phyloP scores from a whole-genome alignment of 2,888 invertebrate species.

The Carterocephalus palaemon region DNA sequence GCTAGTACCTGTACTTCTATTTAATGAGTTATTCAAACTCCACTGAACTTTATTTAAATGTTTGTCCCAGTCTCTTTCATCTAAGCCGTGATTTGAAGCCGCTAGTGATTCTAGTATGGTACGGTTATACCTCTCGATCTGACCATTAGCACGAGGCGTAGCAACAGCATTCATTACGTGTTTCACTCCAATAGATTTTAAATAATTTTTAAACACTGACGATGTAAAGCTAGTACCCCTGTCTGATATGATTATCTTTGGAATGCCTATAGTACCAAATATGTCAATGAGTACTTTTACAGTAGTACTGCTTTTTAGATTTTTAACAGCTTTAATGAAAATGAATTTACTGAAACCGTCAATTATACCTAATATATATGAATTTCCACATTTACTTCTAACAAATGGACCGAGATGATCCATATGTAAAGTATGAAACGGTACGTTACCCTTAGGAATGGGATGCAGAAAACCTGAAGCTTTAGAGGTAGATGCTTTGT shows the following conservation, averaged over 20 bases:
- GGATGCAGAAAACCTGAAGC: constrained; percentile 30
- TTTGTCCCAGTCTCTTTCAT: no score
- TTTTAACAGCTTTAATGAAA: constrained; percentile 26
- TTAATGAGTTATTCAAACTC: no score
- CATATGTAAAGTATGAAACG: constrained; percentile 34
- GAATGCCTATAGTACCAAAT: no score
- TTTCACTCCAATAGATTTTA: not conserved
- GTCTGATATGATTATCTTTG: not conserved
- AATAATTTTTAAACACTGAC: not conserved
- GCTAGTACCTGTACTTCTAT: no score
- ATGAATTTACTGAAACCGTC: constrained; percentile 31
- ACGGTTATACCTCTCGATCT: constrained; percentile 3
- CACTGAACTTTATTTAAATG: no score
- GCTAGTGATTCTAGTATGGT: not conserved
- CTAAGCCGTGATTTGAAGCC: not conserved
- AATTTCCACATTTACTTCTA: constrained; percentile 27
- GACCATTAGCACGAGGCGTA: not conserved
- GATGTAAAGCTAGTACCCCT: constrained; percentile 2
- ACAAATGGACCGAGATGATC: constrained; percentile 33
- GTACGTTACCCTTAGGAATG: constrained; percentile 29
- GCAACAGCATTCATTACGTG: constrained; percentile 1
- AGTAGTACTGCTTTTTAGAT: constrained; percentile 26
- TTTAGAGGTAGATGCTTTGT: constrained; percentile 29
- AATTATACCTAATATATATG: constrained; percentile 28
- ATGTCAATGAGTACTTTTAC: constrained; percentile 27